Base-by-base conservation (phyloP, 2,113 vertebrate genomes). In the Sinocyclocheilus rhinocerous region DNA sequence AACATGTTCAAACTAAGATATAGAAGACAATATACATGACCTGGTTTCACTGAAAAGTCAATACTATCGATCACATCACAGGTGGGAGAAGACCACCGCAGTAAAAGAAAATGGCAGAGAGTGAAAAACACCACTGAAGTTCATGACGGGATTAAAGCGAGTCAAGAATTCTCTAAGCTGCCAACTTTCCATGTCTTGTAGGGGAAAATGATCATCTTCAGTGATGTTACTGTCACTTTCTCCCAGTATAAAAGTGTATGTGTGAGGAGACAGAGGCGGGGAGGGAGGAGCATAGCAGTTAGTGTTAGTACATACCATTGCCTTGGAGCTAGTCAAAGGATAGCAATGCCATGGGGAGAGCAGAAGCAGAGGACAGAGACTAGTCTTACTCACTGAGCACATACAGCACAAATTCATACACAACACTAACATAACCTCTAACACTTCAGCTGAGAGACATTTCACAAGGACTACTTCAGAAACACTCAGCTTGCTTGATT, bases 321-420 rank as follows among this genome's bases (percentile, higher is more conserved):
- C 94, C 96, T 93, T 95, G 97, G 94, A 96, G 96, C 97, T 98
- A 98, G 95, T 94, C 96, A 95, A 95, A 96, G 94, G 94, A 91
- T 94, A 96, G 96, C 95, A 95, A 95, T 94, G 95, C 95, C 94
- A 95, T 94, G 94, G 93, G 91, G 92, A 91, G 92, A 91, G 94
- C 92, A 90, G 92, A 96, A 96, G 96, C 95, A 94, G 85, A 96
- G 97, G 96, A 98, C 96, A 98, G 95, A 97, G 94, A 97, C 96
- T 94, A 92, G 94, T 97, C 97, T 98, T 97, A 97, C 95, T 97
- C 94, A 95, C 97, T 95, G 95, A 96, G 94, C 94, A 95, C 95
- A 95, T 92, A 94, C 83, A 72, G 84, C 86, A 88, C 88, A 93
- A 83, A 83, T 82, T 63, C 39, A 81, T 72, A 89, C 78, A 87